A percentile compares a stretch with the other conserved stretches of the same genome.
Evolutionary conservation across 2,888 invertebrate species (phyloP).

Genomic region (Argyresthia goedartella): DNA sequence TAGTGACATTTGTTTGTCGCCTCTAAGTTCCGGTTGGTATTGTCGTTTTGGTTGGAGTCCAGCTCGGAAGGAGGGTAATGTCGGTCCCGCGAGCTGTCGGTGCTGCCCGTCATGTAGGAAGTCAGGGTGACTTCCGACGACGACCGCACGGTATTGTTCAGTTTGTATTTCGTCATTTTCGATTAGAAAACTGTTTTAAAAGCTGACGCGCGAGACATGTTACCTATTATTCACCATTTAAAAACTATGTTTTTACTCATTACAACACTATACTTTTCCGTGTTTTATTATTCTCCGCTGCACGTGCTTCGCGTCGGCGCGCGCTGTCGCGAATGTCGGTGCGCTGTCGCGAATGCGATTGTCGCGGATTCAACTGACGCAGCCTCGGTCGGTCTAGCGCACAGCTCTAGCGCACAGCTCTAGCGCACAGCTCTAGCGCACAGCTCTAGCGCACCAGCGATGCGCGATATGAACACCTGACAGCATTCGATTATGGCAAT

Average conservation of each 20-base stretch:
- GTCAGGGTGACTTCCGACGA: slow-evolving; percentile 58
- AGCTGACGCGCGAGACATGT: slow-evolving; percentile 46
- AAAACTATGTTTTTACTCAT: neutral
- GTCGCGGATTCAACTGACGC: no score
- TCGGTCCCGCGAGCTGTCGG: slow-evolving; percentile 14
- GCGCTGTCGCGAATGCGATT: neutral
- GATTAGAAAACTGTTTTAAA: slow-evolving; percentile 45
- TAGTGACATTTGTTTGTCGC: slow-evolving; percentile 30
- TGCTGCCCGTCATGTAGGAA: slow-evolving; percentile 47
- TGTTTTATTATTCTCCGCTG: no score
- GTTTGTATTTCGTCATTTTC: slow-evolving; percentile 68
- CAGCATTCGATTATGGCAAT: no score
- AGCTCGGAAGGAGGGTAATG: slow-evolving; percentile 16
- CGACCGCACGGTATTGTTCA: slow-evolving; percentile 52
- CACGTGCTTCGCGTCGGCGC: neutral
- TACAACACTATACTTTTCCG: no score
- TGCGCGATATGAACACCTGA: no score
- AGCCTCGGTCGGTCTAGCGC: no score
- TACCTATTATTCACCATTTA: slow-evolving; percentile 3
- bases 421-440: no score
- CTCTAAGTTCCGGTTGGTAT: slow-evolving; percentile 38
- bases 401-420: no score
- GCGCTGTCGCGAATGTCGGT: neutral
- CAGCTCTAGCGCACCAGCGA: no score
- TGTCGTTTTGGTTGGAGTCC: slow-evolving; percentile 45